Conservation (phyloP, 2,888 invertebrate genomes). For the Nebria salina region DNA sequence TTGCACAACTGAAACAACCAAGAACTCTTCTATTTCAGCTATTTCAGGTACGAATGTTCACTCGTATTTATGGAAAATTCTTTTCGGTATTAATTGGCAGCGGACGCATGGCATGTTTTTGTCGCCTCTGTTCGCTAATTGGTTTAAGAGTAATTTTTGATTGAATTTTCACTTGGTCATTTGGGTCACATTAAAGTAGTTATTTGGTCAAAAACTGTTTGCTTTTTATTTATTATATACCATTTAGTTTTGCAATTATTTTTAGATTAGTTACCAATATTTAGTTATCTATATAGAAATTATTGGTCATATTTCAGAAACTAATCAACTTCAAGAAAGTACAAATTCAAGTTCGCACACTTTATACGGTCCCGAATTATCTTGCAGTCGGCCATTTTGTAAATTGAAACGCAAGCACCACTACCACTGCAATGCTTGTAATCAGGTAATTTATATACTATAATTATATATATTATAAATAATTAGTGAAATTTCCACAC, state of each 20-base stretch:
- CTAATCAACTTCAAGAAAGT: constrained; percentile 27
- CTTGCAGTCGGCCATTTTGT: constrained; percentile 81
- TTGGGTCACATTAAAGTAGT: background rate
- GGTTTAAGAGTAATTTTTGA: no score
- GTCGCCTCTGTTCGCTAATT: no score
- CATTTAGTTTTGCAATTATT: background rate
- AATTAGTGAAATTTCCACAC: no score
- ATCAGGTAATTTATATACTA: constrained; percentile 65
- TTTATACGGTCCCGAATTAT: constrained; percentile 71
- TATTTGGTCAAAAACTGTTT: background rate
- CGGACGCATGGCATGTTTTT: no score
- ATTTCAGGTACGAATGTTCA: constrained; percentile 63
- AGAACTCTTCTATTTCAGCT: constrained; percentile 64
- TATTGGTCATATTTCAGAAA: constrained; percentile 48
- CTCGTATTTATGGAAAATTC: background rate
- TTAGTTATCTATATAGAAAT: background rate
- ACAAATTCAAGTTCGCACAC: constrained; percentile 61
- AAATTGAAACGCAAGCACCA: constrained; percentile 81
- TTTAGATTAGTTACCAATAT: background rate
- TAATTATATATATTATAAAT: no score
- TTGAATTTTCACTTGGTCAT: background rate
- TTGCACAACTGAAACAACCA: constrained; percentile 67
- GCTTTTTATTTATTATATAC: background rate
- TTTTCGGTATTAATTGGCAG: background rate
- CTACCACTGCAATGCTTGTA: constrained; percentile 82